Percentiles rank a stretch among this genome's conserved stretches.
Evolutionary conservation across 64 coral and sea anemone genomes (phyloP).

Genomic region (Montipora sp.): DNA sequence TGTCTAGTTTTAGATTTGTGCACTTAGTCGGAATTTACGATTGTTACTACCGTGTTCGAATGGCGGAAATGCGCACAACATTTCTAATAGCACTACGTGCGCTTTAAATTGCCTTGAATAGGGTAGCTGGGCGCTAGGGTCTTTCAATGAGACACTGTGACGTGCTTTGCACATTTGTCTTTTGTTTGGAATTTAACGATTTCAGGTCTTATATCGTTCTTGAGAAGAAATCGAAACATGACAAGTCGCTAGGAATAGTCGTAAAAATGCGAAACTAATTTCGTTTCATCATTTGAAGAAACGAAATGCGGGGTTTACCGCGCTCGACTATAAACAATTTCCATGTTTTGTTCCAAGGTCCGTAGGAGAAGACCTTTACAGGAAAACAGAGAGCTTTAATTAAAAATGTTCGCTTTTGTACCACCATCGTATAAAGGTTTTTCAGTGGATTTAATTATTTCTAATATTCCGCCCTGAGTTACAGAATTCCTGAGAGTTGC

Average conservation of each 20-base stretch:
- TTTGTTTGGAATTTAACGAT: slow-evolving; percentile 4
- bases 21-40: background rate
- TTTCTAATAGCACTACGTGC: background rate
- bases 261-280: background rate
- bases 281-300: background rate
- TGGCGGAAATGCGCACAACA: slow-evolving; percentile 15
- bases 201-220: background rate
- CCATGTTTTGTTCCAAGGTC: background rate
- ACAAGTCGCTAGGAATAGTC: background rate
- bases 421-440: background rate
- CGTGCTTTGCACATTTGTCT: slow-evolving; percentile 6
- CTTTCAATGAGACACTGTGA: slow-evolving; percentile 17
- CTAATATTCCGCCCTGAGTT: background rate
- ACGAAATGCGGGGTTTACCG: background rate
- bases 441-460: background rate
- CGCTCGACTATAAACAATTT: background rate
- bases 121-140: background rate
- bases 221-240: background rate
- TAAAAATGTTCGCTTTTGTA: background rate
- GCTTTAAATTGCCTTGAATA: background rate
- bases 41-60: background rate
- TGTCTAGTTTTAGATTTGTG: background rate
- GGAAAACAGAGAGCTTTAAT: slow-evolving; percentile 13
- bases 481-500: background rate
- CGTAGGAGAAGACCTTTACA: background rate